Conservation (phyloP, 92 coral and sea anemone genomes). For the Siderastrea radians region DNA sequence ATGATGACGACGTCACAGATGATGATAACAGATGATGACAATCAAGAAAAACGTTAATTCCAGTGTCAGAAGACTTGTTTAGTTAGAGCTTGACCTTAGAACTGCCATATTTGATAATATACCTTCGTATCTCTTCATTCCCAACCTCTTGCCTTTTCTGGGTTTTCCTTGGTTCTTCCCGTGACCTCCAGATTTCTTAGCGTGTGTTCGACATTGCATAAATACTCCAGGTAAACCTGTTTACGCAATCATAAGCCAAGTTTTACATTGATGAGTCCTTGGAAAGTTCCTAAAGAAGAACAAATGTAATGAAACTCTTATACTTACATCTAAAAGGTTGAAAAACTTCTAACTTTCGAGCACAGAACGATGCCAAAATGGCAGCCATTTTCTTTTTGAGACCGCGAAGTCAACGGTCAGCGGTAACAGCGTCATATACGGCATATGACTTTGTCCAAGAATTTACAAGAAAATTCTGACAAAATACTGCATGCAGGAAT, state of each 20-base stretch:
- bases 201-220: conserved; percentile 62
- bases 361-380: conserved; percentile 15
- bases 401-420: neutral
- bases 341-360: conserved; percentile 26
- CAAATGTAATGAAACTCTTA: neutral
- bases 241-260: no score
- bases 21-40: no score
- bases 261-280: neutral
- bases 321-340: conserved; percentile 37
- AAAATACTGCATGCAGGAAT: no score
- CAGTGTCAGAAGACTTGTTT: no score
- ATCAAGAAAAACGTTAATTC: no score
- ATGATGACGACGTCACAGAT: no score
- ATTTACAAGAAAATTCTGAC: no score
- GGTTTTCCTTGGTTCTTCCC: conserved; percentile 93
- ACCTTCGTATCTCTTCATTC: conserved; percentile 97
- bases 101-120: neutral
- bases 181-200: conserved; percentile 96
- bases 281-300: neutral
- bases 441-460: neutral
- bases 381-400: conserved; percentile 31
- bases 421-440: neutral
- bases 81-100: neutral
- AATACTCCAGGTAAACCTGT: conserved; percentile 11
- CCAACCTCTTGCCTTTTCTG: conserved; percentile 89